Evolutionary conservation across 2,797 vertebrate species (phyloP).

Genomic region (Carapus acus): DNA sequence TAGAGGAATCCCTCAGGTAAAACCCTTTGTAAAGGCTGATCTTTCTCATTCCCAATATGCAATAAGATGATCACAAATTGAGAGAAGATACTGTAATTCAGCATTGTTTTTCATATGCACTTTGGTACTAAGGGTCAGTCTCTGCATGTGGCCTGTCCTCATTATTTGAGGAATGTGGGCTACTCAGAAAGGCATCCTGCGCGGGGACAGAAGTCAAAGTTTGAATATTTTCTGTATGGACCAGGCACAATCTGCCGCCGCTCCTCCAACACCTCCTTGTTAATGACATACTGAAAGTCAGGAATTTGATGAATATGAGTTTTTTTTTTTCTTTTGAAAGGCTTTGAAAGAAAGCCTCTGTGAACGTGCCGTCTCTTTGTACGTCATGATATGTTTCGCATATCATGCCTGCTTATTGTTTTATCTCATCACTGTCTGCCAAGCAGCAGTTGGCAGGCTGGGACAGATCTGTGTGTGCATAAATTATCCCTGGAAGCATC

Average conservation of each 20-base stretch:
- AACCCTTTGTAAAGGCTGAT: too few relatives aligned
- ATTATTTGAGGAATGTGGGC: too few relatives aligned
- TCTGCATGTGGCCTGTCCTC: too few relatives aligned
- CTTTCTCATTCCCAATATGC: slow-evolving; percentile 12
- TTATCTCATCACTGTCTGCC: slow-evolving; percentile 47
- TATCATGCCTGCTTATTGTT: slow-evolving; percentile 51
- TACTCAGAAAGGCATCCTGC: too few relatives aligned
- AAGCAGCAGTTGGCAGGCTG: slow-evolving; percentile 43
- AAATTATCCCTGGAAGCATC: slow-evolving; percentile 64
- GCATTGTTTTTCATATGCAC: too few relatives aligned
- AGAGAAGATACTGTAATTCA: too few relatives aligned
- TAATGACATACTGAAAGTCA: slow-evolving; percentile 25
- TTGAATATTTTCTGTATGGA: too few relatives aligned
- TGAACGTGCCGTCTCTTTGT: slow-evolving; percentile 21
- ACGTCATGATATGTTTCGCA: too few relatives aligned
- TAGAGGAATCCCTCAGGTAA: slow-evolving; percentile 84
- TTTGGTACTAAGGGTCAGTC: too few relatives aligned
- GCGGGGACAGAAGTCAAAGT: too few relatives aligned
- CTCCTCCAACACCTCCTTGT: slow-evolving; percentile 19
- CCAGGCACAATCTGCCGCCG: slow-evolving; percentile 11
- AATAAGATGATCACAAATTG: slow-evolving; percentile 45
- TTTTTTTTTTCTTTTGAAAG: neutral
- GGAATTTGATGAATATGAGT: slow-evolving; percentile 20
- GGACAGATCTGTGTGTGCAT: slow-evolving; percentile 50
- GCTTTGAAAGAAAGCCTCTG: slow-evolving; percentile 15